Base-by-base conservation (phyloP, 1,140 invertebrate genomes). In the Habropoda laboriosa region DNA sequence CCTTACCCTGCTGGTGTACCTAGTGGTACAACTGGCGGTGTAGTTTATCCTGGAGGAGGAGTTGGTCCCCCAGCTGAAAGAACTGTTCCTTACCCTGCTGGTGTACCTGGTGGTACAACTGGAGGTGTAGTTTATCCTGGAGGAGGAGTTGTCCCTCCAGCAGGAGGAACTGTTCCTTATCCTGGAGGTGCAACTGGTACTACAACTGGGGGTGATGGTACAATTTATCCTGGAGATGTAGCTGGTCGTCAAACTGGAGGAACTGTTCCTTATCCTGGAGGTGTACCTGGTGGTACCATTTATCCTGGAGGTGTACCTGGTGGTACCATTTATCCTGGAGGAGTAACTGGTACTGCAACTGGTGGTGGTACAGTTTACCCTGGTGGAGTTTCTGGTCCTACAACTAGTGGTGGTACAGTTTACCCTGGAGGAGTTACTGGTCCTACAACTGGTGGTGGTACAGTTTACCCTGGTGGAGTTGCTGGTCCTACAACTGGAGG, bases 41-140 rank as follows among this genome's bases (percentile, higher is more conserved):
- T 58, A 58, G 30, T n/a, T 16, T 42, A 71, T 61, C 55, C 81
- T 57, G 73, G 71, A 32, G 63, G 58, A 18, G n/a, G 18, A 68
- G 86, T 83, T 75, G 86, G 86, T 64, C 53, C 67, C 60, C 55
- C 71, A 3, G 21, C 24, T 35, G 71, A 58, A 70, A 38, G 16
- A 24, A 40, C 47, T 47, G n/a, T 7, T 66, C 24, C 30, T 45
- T 74, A 85, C 73, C 80, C 83, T 61, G 75, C 40, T 49, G 58
- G 47, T 30, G 45, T 64, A 13, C 83, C 79, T 47, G 81, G 83
- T 61, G 71, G 76, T 63, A 79, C 77, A 16, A 85, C 86, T 61
- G 87, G 86, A 45, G 75, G 80, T 21, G 24, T 3, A 49, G 70
- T 64, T 12, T 35, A 70, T 64, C 53, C 81, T 55, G 70, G 73